phyloP scores from a whole-genome alignment of 2,113 vertebrate species.

The Empidonax alnorum region DNA sequence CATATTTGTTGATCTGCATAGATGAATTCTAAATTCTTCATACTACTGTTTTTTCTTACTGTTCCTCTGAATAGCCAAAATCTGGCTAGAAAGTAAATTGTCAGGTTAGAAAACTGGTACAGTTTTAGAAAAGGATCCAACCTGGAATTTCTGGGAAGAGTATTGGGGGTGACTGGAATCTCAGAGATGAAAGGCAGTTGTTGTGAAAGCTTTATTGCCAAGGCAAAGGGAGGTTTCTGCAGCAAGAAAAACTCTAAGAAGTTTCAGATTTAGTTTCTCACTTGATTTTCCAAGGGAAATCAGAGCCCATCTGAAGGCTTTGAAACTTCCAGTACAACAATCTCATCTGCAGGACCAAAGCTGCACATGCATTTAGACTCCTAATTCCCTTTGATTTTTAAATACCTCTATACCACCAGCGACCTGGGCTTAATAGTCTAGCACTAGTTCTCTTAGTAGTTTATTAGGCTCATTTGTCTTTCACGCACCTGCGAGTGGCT shows the following conservation, averaged over 20 bases:
- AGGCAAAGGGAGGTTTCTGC: neutral
- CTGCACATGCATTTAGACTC: neutral
- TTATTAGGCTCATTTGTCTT: conserved; percentile 38
- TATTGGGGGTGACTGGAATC: neutral
- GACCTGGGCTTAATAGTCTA: neutral
- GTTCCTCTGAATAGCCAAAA: neutral
- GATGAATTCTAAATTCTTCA: neutral
- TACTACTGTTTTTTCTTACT: neutral
- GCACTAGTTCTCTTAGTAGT: conserved; percentile 28
- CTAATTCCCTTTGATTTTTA: conserved; percentile 33
- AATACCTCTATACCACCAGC: neutral
- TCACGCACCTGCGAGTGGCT: neutral
- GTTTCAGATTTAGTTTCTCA: neutral
- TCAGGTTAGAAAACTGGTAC: neutral
- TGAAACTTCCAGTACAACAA: neutral
- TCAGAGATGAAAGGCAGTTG: neutral
- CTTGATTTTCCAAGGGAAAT: neutral
- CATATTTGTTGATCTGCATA: neutral
- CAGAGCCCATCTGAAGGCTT: neutral
- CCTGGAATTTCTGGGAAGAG: neutral
- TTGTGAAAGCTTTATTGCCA: neutral
- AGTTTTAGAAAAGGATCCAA: neutral
- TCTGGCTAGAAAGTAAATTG: neutral
- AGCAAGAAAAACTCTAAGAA: neutral
- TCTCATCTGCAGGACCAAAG: neutral